Percentiles rank a stretch among this genome's conserved stretches.
phyloP scores from a whole-genome alignment of 2,797 vertebrate species.

The Sebastes itinus region DNA sequence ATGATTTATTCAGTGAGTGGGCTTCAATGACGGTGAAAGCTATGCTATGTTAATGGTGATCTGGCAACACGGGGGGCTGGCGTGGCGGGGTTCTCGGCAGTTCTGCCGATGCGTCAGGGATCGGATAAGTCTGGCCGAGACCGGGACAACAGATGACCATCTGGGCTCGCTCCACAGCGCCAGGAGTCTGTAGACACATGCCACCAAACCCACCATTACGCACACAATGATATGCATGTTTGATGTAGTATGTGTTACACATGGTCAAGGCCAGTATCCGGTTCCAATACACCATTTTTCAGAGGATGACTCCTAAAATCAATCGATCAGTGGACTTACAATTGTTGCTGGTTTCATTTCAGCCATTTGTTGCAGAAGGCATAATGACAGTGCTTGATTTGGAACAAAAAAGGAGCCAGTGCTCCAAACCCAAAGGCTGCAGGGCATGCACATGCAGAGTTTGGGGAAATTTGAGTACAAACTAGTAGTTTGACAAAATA shows the following conservation, averaged over 20 bases:
- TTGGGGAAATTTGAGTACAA: not conserved
- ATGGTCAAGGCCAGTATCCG: not conserved
- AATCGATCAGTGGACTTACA: not conserved
- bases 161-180: slow-evolving; percentile 44
- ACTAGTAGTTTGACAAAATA: not conserved
- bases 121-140: slow-evolving; percentile 57
- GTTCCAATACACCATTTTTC: not conserved
- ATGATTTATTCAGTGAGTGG: slow-evolving; percentile 35
- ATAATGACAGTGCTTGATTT: not conserved
- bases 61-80: slow-evolving; percentile 29
- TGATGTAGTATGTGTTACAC: not conserved
- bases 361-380: not conserved
- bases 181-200: slow-evolving; percentile 23
- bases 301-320: not conserved
- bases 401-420: not conserved
- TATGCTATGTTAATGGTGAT: slow-evolving; percentile 49
- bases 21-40: slow-evolving; percentile 13
- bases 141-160: slow-evolving; percentile 63
- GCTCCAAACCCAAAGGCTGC: not conserved
- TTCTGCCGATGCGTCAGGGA: slow-evolving; percentile 42
- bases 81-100: slow-evolving; percentile 21
- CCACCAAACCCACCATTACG: not conserved
- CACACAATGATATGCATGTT: slow-evolving; percentile 14
- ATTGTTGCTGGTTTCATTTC: slow-evolving; percentile 16
- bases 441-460: not conserved